Evolutionary conservation across 2,888 invertebrate species (phyloP).

Genomic region (Blomia tropicalis): DNA sequence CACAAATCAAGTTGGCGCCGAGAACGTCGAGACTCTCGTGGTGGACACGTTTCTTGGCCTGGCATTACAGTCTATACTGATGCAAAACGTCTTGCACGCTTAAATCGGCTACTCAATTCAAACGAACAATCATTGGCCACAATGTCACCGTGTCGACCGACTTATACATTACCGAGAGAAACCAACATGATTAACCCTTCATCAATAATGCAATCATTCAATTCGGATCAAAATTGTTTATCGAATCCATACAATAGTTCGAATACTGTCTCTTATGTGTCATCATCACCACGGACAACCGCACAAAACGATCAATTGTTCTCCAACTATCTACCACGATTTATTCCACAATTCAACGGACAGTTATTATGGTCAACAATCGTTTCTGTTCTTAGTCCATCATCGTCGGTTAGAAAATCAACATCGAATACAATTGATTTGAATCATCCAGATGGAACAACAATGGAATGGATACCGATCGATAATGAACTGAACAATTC

Average conservation of each 20-base stretch:
- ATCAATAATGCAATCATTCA: not conserved
- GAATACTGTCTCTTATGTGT: not conserved
- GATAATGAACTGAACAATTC: not conserved
- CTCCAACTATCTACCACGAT: not conserved
- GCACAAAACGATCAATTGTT: not conserved
- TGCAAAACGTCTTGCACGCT: not conserved
- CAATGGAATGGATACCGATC: not conserved
- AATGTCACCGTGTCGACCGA: not conserved
- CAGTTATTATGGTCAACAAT: not conserved
- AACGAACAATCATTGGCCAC: not conserved
- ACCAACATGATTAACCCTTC: not conserved
- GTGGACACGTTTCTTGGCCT: conserved; percentile 21
- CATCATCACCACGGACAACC: not conserved
- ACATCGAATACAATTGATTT: not conserved
- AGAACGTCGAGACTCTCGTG: conserved; percentile 28
- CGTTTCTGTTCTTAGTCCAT: not conserved
- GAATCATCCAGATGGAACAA: not conserved
- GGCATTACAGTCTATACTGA: conserved; percentile 13
- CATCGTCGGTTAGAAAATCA: not conserved
- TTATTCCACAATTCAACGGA: not conserved
- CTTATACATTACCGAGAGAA: not conserved
- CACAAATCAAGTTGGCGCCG: conserved; percentile 30
- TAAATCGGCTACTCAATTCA: not conserved
- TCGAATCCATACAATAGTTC: not conserved
- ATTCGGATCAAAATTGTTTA: not conserved